phyloP scores from a whole-genome alignment of 2,888 invertebrate genomes.

The Apantesis nais region DNA sequence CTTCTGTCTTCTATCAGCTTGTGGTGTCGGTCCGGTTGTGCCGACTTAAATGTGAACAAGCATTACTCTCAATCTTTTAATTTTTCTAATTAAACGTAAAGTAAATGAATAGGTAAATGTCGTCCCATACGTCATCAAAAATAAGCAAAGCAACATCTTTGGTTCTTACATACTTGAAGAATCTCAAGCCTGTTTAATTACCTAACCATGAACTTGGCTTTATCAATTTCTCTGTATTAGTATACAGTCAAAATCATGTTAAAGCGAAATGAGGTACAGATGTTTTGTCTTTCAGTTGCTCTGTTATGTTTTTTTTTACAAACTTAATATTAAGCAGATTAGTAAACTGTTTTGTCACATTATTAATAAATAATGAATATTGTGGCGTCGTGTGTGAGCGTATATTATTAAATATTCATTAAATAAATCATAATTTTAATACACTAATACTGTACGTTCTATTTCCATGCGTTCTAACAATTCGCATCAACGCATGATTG shows the following conservation, averaged over 20 bases:
- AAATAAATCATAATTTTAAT: constrained; percentile 40
- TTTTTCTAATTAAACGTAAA: not conserved
- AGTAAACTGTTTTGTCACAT: not conserved
- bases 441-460: constrained; percentile 67
- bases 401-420: constrained; percentile 31
- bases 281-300: not conserved
- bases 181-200: not conserved
- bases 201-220: not conserved
- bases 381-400: constrained; percentile 53
- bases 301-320: not conserved
- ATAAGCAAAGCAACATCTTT: not conserved
- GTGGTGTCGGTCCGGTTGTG: no score
- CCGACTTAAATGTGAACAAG: no score
- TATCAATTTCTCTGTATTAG: no score
- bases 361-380: constrained; percentile 3
- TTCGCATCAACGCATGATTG: constrained; percentile 72
- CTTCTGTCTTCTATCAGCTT: no score
- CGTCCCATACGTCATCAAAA: not conserved
- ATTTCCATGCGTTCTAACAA: constrained; percentile 82
- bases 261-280: not conserved
- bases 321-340: not conserved
- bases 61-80: no score
- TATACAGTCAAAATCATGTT: not conserved
- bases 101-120: not conserved
- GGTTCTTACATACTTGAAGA: not conserved